Evolutionary conservation across 2,888 invertebrate species (phyloP), one percentile per base, ranked within the genome.

Genomic region (Cheilosia urbana): DNA sequence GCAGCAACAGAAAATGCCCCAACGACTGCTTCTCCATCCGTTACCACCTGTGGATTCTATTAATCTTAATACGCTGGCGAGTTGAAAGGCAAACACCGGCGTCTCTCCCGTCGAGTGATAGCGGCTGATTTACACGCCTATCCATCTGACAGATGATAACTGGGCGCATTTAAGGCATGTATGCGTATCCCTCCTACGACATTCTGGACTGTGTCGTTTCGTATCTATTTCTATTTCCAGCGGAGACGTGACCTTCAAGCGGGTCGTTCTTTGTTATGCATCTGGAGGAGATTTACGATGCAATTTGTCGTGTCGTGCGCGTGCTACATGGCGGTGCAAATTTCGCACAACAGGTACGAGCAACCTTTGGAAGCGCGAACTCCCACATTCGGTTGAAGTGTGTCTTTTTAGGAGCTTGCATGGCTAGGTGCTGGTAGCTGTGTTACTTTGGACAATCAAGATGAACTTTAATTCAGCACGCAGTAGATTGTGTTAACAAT

Each of bases 1-100:
- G 7, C 37, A 49, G 27, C 27, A 51, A 51, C 21, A 71, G 27
- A 65, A 57, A 53, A 49, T 58, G 30, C 53, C 58, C 53, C 69
- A 63, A 19, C 40, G 60, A 57, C 17, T 45, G 63, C 68, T 34
- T 19, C 60, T 30, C 62, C 65, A 65, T 60, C 75, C 53, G 69
- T 76, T 79, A 80, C 84, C 75, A 84, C 84, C 84, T 84, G 84
- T 19, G 53, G 79, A 30, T 80, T 79, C 71, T 66, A 84, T 79
- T 84, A 76, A 84, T 84, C 84, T 84, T 76, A 84, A 84, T 76
- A 71, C 65, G 40, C 30, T 68, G n/a, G 17, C 37, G 34, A 62
- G 69, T 75, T 75, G 53, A 79, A 80, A 80, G 63, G 40, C 71
- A 79, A 84, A 80, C 19, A 69, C 69, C 53, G 63, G 34, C 65